phyloP scores from a whole-genome alignment of 2,888 invertebrate genomes.

The Heliconius ismenius region DNA sequence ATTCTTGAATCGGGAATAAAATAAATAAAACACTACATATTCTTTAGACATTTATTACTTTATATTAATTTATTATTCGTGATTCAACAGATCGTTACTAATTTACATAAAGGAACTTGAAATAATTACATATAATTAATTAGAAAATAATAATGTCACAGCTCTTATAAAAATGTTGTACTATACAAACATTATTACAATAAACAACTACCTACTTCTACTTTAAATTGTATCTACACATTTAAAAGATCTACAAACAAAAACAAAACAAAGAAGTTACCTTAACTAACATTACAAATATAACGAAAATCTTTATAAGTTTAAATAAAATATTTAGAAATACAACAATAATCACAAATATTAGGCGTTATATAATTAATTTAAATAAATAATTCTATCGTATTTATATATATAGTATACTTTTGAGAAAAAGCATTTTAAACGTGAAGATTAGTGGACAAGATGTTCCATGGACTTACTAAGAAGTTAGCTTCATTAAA shows the following conservation, averaged over 20 bases:
- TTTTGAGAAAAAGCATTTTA: constrained; percentile 15
- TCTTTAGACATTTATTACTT: constrained; percentile 41
- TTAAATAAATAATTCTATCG: not conserved
- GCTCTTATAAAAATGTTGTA: constrained; percentile 44
- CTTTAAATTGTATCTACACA: constrained; percentile 36
- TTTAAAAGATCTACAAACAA: constrained; percentile 24
- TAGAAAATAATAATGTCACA: constrained; percentile 38
- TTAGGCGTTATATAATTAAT: constrained; percentile 15
- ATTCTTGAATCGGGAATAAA: too few relatives aligned
- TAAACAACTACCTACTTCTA: constrained; percentile 43
- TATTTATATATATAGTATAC: constrained; percentile 5
- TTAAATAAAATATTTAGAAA: constrained; percentile 7
- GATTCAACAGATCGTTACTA: constrained; percentile 36
- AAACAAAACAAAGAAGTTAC: constrained; percentile 11
- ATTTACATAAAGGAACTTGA: constrained; percentile 43
- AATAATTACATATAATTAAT: constrained; percentile 41
- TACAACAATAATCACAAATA: constrained; percentile 17
- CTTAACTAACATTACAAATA: not conserved
- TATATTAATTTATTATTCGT: constrained; percentile 36
- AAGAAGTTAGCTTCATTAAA: constrained; percentile 37
- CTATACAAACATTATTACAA: constrained; percentile 45
- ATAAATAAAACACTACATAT: constrained; percentile 23
- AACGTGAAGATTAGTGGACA: constrained; percentile 18
- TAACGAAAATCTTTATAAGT: not conserved
- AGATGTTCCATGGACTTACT: not conserved